These are phyloP conservation scores for Melanotaenia nigrans DNA, from an alignment of 2,797 vertebrate genomes.

Conservation along the genomic window DNA sequence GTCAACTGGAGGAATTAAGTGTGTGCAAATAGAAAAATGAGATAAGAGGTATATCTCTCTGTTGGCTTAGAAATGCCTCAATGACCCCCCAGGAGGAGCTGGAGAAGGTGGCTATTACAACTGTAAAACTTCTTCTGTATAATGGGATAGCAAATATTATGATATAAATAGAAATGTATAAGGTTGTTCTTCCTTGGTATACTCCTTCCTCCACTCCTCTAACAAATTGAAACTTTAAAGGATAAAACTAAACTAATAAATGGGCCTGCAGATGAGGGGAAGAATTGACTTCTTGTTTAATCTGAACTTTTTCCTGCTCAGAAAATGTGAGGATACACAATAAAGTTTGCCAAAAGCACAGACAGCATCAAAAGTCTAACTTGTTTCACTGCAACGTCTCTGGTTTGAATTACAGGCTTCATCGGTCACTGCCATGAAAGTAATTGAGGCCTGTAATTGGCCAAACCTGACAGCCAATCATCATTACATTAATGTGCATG, in stretches of 20 bases:
- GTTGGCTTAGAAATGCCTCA: background rate
- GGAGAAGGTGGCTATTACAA: background rate
- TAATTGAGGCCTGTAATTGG: background rate
- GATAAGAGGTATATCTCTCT: background rate
- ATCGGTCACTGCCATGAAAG: background rate
- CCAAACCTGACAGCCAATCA: no score
- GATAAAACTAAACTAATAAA: background rate
- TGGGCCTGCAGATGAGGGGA: background rate
- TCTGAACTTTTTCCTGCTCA: background rate
- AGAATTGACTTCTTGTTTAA: background rate
- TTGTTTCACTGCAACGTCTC: background rate
- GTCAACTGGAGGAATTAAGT: constrained; percentile 2
- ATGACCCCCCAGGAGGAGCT: background rate
- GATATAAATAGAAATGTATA: background rate
- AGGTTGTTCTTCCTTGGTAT: background rate
- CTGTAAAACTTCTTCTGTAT: background rate
- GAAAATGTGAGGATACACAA: background rate
- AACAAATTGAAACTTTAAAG: background rate
- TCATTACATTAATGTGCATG: background rate
- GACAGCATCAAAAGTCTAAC: background rate
- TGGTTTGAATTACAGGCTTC: background rate
- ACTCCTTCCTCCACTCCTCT: background rate
- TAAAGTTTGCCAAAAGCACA: background rate
- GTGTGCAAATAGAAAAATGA: constrained; percentile 2
- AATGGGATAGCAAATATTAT: background rate